phyloP scores from a whole-genome alignment of 37 sponge, comb jelly and placozoan genomes.

The Trichoplax adhaerens region DNA sequence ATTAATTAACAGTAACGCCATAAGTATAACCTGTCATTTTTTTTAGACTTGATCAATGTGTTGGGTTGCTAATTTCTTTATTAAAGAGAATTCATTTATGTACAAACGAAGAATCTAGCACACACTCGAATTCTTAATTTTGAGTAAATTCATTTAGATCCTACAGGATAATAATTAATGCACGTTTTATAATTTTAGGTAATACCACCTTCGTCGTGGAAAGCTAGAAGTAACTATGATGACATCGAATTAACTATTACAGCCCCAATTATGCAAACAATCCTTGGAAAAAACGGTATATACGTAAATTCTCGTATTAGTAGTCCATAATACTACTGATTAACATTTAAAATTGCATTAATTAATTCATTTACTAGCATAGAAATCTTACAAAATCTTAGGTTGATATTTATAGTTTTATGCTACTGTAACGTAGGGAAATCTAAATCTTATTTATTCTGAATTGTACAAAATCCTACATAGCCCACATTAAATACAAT shows the following conservation, averaged over 20 bases:
- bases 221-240: conserved; percentile 29
- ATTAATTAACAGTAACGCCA: too few species aligned
- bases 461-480: background rate
- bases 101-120: too few species aligned
- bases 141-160: background rate
- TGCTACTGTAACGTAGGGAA: background rate
- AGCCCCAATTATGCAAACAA: conserved; percentile 59
- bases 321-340: background rate
- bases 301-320: background rate
- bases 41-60: too few species aligned
- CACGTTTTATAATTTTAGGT: conserved; percentile 24
- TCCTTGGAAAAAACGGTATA: conserved; percentile 59
- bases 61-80: too few species aligned
- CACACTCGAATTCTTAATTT: background rate
- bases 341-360: background rate
- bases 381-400: too few species aligned
- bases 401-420: background rate
- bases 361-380: too few species aligned
- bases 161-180: background rate
- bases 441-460: too few species aligned
- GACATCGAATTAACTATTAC: conserved; percentile 27
- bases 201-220: conserved; percentile 81
- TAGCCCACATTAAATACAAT: too few species aligned
- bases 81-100: too few species aligned
- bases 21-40: too few species aligned